Evolutionary conservation across 2,888 invertebrate genomes (phyloP).

Genomic region (Yponomeuta malinellus): DNA sequence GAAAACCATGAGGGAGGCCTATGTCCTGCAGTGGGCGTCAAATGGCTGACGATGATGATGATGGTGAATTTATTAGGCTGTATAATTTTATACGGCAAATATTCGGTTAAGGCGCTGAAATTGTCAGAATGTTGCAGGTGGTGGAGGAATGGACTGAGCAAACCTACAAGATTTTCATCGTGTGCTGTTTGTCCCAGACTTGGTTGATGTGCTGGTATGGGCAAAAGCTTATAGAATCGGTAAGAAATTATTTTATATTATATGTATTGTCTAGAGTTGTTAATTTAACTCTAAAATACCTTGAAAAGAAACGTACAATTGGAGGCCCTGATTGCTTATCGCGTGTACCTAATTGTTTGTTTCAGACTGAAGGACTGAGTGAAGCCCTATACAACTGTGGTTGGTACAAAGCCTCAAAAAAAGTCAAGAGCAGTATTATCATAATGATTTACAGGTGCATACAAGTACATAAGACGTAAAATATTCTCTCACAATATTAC

Average conservation of each 20-base stretch:
- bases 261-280: background rate
- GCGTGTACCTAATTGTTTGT: background rate
- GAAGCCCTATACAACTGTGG: slow-evolving; percentile 51
- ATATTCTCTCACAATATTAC: background rate
- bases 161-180: slow-evolving; percentile 51
- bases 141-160: slow-evolving; percentile 59
- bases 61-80: no score
- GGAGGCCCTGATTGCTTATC: no score
- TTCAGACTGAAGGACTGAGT: slow-evolving; percentile 45
- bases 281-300: no score
- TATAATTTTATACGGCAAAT: no score
- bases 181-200: slow-evolving; percentile 47
- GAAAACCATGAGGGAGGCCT: no score
- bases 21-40: no score
- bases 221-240: slow-evolving; percentile 51
- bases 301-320: no score
- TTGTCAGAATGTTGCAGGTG: slow-evolving; percentile 29
- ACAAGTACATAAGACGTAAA: background rate
- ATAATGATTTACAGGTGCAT: slow-evolving; percentile 55
- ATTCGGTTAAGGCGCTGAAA: background rate
- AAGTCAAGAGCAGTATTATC: slow-evolving; percentile 41
- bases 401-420: slow-evolving; percentile 47
- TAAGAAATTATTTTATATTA: slow-evolving; percentile 27
- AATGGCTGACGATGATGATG: no score
- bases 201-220: slow-evolving; percentile 63